These are phyloP conservation scores for Bolinopsis microptera DNA, from an alignment of 37 sponge, comb jelly and placozoan species.

Conservation along the genomic window DNA sequence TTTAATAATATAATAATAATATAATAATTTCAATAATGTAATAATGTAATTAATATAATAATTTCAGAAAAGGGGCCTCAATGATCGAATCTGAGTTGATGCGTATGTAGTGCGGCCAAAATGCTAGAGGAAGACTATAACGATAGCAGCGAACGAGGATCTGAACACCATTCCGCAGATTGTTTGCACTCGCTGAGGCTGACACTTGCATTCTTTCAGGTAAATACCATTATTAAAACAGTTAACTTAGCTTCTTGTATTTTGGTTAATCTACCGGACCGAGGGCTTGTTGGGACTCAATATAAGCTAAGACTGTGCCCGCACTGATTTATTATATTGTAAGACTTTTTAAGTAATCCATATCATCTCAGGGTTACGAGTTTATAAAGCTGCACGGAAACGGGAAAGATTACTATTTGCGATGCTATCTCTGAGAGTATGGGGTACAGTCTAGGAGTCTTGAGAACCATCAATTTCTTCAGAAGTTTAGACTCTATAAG, in stretches of 20 bases:
- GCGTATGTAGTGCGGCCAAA: neutral
- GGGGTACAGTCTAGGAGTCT: conserved; percentile 25
- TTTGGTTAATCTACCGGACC: no score
- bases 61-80: conserved; percentile 12
- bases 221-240: no score
- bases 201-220: conserved; percentile 49
- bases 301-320: no score
- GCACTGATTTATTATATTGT: no score
- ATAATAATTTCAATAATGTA: no score
- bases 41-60: no score
- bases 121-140: conserved; percentile 22
- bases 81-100: neutral
- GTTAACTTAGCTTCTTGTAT: no score
- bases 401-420: conserved; percentile 32
- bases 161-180: conserved; percentile 23
- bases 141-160: conserved; percentile 49
- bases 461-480: conserved; percentile 2
- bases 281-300: no score
- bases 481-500: conserved; percentile 45
- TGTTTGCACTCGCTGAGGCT: conserved; percentile 4
- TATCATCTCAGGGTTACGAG: conserved; percentile 36
- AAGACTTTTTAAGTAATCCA: no score
- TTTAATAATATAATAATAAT: no score
- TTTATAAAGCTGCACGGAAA: conserved; percentile 26
- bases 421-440: conserved; percentile 29